Percentiles rank a stretch among this genome's conserved stretches.
These are phyloP conservation scores for Chionomys nivalis DNA, from an alignment of 2,113 vertebrate genomes.

Conservation along the genomic window DNA sequence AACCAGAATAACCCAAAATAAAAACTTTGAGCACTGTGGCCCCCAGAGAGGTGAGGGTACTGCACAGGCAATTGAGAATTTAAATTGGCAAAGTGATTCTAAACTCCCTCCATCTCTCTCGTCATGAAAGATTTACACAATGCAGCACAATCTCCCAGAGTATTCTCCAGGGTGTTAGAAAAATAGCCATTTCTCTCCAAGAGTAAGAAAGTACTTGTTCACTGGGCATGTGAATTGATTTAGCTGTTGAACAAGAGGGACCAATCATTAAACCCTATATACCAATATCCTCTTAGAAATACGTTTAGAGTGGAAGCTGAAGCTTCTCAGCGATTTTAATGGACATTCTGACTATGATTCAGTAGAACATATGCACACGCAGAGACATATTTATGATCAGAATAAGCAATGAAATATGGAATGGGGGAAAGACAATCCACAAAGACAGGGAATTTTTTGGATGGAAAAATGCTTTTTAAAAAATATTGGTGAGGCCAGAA, in stretches of 20 bases:
- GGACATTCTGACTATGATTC: neutral
- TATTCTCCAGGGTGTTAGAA: neutral
- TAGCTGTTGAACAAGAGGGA: neutral
- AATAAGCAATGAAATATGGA: neutral
- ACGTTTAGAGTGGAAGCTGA: neutral
- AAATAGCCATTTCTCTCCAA: neutral
- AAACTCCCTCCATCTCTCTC: constrained; percentile 32
- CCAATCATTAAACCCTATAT: neutral
- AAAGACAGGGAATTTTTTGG: neutral
- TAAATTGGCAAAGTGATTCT: constrained; percentile 52
- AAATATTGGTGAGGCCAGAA: neutral
- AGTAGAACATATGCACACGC: neutral
- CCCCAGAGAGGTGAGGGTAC: neutral
- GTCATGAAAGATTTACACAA: constrained; percentile 62
- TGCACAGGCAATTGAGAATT: constrained; percentile 37
- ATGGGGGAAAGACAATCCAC: neutral
- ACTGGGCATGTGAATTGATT: neutral
- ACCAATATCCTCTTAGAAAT: neutral
- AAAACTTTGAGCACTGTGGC: neutral
- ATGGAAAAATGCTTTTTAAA: neutral
- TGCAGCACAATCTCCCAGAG: constrained; percentile 5
- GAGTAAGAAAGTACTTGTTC: constrained; percentile 39
- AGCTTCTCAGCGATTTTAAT: neutral
- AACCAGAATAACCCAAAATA: neutral
- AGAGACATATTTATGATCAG: neutral